These are phyloP conservation scores for Oreochromis tanganicae DNA, from an alignment of 2,113 vertebrate genomes.

Conservation along the genomic window DNA sequence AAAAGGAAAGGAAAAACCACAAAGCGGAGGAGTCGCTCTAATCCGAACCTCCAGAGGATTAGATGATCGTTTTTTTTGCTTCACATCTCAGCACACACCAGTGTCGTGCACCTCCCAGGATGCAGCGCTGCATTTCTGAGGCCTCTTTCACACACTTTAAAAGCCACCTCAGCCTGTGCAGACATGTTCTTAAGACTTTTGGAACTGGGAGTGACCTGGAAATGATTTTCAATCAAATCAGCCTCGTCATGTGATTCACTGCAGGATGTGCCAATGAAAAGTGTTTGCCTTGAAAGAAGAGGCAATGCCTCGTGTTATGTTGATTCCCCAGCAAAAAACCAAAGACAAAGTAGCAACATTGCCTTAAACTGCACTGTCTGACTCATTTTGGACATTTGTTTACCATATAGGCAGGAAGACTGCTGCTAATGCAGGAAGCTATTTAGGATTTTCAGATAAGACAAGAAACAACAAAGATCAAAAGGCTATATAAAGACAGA, in stretches of 20 bases:
- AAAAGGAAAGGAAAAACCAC: conserved; percentile 3
- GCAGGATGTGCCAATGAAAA: neutral
- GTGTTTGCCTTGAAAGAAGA: neutral
- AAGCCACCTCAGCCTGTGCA: conserved; percentile 38
- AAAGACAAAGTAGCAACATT: neutral
- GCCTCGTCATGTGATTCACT: neutral
- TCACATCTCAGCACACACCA: conserved; percentile 28
- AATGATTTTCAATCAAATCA: conserved; percentile 39
- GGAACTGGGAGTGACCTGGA: conserved; percentile 41
- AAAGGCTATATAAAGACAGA: neutral
- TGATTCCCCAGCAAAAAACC: neutral
- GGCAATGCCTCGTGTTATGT: neutral
- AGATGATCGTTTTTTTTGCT: neutral
- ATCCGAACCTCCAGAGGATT: conserved; percentile 36
- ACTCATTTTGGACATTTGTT: neutral
- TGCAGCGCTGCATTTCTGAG: conserved; percentile 33
- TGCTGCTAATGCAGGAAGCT: neutral
- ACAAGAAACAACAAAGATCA: neutral
- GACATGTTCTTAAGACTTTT: conserved; percentile 30
- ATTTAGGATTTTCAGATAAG: neutral
- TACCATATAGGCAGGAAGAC: neutral
- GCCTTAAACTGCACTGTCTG: neutral
- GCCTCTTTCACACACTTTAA: conserved; percentile 21
- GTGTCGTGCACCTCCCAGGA: conserved; percentile 41
- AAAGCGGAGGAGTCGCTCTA: neutral